A percentile compares a stretch with the other conserved stretches of the same genome.
These are phyloP conservation scores for Ranitomeya variabilis DNA, from an alignment of 2,113 vertebrate genomes.

Conservation along the genomic window DNA sequence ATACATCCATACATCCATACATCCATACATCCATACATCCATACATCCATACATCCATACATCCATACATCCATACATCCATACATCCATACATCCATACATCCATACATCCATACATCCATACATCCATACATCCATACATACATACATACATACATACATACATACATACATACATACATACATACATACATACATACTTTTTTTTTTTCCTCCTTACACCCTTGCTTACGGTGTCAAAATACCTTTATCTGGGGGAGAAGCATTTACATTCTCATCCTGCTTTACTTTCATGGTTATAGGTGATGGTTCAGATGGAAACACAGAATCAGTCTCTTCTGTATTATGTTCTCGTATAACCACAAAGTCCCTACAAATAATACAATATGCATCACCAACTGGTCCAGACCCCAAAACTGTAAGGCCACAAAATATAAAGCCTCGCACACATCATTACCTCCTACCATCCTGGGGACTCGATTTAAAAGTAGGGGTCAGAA, in stretches of 20 bases:
- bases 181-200: no score
- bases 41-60: no score
- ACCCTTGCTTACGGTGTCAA: background rate
- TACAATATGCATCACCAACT: background rate
- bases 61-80: no score
- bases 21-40: no score
- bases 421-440: background rate
- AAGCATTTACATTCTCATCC: background rate
- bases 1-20: no score
- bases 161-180: no score
- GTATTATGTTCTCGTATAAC: background rate
- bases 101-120: no score
- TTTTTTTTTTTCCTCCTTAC: no score
- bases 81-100: no score
- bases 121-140: no score
- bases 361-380: background rate
- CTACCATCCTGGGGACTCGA: conserved; percentile 65
- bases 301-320: background rate
- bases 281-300: no score
- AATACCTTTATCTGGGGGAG: background rate
- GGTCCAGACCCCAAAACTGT: background rate
- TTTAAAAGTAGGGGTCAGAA: conserved; percentile 74
- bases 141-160: no score
- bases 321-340: background rate
- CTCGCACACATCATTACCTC: conserved; percentile 64